Base-by-base conservation (phyloP, 2,113 vertebrate species). In the Leptosomus discolor region DNA sequence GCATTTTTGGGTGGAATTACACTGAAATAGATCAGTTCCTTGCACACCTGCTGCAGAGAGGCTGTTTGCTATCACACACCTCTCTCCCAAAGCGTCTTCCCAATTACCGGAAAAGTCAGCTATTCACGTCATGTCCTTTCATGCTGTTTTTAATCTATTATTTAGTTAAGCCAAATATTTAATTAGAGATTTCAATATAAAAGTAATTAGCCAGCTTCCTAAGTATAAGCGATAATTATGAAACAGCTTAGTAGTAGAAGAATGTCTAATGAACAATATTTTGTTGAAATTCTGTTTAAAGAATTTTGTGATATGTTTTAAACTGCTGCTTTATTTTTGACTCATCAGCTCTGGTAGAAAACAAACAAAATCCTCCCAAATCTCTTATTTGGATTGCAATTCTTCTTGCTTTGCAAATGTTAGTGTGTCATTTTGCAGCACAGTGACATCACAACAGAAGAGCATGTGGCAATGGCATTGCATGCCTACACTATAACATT, bases 121-220 rank as follows among this genome's bases (percentile, higher is more conserved):
- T 91, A 87, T 82, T 87, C 80, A 76, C 13, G 8, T 95, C 94
- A 94, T 85, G 45, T 92, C 61, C 69, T 45, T 51, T 89, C 84
- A 76, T 7, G 6, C 11, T 4, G 82, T 94, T 89, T 94, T 87
- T 57, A 91, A 95, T 90, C 60, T 87, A 34, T 78, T 78, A 91
- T 94, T 95, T 76, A 69, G 53, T 91, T 96, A 87, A 54, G 21
- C n/a, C 74, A 91, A 92, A 95, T 92, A 95, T 95, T 94, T 82
- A 94, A 95, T 92, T 92, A 94, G 34, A 73, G 9, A 85, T 91
- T 92, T 97, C 91, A 82, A 81, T 95, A 92, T 61, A 96, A 95
- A 94, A 97, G 19, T 77, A 92, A 95, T 97, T 95, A 95, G n/a
- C 41, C 76, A 85, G 65, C 69, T 96, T 95, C 89, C 74, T 83